Evolutionary conservation across 2,113 vertebrate genomes (phyloP), one percentile per base, ranked within the genome.

Genomic region (Clinocottus analis): DNA sequence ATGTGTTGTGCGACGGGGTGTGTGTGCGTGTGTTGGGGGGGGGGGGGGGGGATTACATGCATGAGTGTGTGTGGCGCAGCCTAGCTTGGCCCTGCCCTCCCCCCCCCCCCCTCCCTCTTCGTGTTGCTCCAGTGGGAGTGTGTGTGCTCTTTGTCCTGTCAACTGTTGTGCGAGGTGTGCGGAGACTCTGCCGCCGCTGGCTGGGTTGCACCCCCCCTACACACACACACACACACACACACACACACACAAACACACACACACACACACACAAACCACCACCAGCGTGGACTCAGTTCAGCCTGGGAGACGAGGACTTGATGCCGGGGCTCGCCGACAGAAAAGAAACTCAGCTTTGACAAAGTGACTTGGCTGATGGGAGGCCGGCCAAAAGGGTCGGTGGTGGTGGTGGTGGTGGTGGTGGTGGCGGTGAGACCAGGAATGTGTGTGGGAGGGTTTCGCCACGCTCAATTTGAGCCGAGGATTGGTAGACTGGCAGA

Each of bases 81-180:
- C 86, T 70, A 79, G 80, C 77, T 84, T 84, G 83, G 86, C 91
- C 91, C 92, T 87, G 66, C 89, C 90, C 70, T 33, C 49, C 70
- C 58, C 69, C 89, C 89, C 71, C n/a, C n/a, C n/a, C n/a, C n/a
- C n/a, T n/a, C n/a, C n/a, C n/a, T n/a, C n/a, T n/a, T 53, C 66
- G 73, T 84, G 78, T 85, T 74, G 33, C 85, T 89, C 83, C 61
- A 82, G 84, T 74, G 88, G 91, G 87, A 82, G 75, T 82, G 83
- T 80, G 85, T 81, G 88, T 85, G 86, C 79, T 95, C 91, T 90
- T 95, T 94, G 93, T 95, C 93, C 92, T 90, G 89, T 87, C 75
- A 84, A 78, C 84, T 78, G 78, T 75, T 63, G 68, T 74, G 77
- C 21, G 84, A 88, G 89, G 87, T 88, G 86, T 72, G 73, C 33